Evolutionary conservation across 1,140 invertebrate species (phyloP).

Genomic region (Hyposmocoma kahamanoa): DNA sequence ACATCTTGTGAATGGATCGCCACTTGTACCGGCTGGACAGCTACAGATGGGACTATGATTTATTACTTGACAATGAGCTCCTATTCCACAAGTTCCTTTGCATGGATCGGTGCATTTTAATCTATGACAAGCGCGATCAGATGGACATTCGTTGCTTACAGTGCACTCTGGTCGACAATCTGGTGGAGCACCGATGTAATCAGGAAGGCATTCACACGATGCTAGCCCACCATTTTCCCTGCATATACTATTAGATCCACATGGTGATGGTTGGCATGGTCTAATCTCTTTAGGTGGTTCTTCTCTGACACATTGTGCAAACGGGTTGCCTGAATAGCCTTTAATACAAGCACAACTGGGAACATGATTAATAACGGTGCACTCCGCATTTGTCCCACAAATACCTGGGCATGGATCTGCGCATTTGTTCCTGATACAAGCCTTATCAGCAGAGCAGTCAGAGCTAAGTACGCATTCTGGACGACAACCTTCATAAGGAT

Average conservation of each 20-base stretch:
- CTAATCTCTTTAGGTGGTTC: slow-evolving; percentile 58
- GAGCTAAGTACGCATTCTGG: slow-evolving; percentile 86
- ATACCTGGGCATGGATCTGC: slow-evolving; percentile 84
- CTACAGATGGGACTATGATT: slow-evolving; percentile 86
- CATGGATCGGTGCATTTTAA: slow-evolving; percentile 84
- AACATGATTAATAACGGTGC: slow-evolving; percentile 83
- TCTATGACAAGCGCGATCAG: slow-evolving; percentile 81
- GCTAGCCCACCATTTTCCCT: slow-evolving; percentile 75
- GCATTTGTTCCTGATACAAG: slow-evolving; percentile 85
- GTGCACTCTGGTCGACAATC: slow-evolving; percentile 84
- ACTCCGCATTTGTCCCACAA: slow-evolving; percentile 85
- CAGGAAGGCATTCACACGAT: slow-evolving; percentile 78
- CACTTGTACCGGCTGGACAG: slow-evolving; percentile 79
- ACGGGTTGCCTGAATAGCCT: slow-evolving; percentile 86
- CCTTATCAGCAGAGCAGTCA: slow-evolving; percentile 82
- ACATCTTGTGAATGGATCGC: slow-evolving; percentile 78
- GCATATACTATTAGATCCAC: slow-evolving; percentile 81
- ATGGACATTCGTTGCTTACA: slow-evolving; percentile 82
- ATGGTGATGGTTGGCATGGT: slow-evolving; percentile 80
- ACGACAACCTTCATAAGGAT: slow-evolving; percentile 81
- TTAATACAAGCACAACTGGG: slow-evolving; percentile 83
- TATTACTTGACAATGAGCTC: slow-evolving; percentile 81
- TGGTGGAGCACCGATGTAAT: slow-evolving; percentile 79
- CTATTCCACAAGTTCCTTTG: slow-evolving; percentile 79
- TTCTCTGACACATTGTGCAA: slow-evolving; percentile 48